phyloP scores from a whole-genome alignment of 1,140 invertebrate species.

The Drosophila trapezifrons region DNA sequence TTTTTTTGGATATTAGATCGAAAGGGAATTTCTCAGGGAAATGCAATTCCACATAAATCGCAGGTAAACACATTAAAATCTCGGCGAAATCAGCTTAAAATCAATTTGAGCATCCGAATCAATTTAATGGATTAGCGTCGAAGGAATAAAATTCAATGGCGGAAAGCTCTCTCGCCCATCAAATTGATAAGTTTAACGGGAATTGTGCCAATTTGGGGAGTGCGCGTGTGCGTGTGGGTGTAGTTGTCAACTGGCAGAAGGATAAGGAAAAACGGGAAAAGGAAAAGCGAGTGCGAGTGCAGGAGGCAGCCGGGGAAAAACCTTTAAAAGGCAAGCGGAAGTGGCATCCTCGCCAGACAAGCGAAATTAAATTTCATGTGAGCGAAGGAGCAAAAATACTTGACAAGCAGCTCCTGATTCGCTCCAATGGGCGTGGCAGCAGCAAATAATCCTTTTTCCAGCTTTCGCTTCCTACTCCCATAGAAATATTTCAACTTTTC shows the following conservation, averaged over 20 bases:
- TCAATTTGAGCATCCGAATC: constrained; percentile 73
- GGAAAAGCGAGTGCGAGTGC: too few relatives aligned
- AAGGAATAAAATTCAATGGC: constrained; percentile 56
- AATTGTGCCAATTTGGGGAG: constrained; percentile 75
- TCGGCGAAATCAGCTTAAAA: constrained; percentile 71
- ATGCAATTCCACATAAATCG: constrained; percentile 59
- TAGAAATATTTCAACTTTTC: constrained; percentile 31
- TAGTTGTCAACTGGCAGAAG: constrained; percentile 55
- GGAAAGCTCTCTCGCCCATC: constrained; percentile 54
- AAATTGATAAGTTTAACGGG: constrained; percentile 78
- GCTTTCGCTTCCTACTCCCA: constrained; percentile 27
- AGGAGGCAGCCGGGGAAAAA: constrained; percentile 19
- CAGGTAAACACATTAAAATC: constrained; percentile 67
- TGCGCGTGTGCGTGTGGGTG: constrained; percentile 25
- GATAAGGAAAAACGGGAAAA: constrained; percentile 13
- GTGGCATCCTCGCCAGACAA: constrained; percentile 70
- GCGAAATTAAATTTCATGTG: constrained; percentile 72
- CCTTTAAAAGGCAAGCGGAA: constrained; percentile 64
- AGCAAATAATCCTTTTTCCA: constrained; percentile 67
- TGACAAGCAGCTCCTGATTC: constrained; percentile 63
- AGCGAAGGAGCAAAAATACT: constrained; percentile 26
- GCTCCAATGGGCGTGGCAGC: constrained; percentile 68
- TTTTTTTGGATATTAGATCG: constrained; percentile 32
- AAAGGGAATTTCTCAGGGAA: constrained; percentile 3
- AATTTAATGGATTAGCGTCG: constrained; percentile 77